Percentiles rank a stretch among this genome's conserved stretches.
phyloP scores from a whole-genome alignment of 2,797 vertebrate species.

The Lerista edwardsae region DNA sequence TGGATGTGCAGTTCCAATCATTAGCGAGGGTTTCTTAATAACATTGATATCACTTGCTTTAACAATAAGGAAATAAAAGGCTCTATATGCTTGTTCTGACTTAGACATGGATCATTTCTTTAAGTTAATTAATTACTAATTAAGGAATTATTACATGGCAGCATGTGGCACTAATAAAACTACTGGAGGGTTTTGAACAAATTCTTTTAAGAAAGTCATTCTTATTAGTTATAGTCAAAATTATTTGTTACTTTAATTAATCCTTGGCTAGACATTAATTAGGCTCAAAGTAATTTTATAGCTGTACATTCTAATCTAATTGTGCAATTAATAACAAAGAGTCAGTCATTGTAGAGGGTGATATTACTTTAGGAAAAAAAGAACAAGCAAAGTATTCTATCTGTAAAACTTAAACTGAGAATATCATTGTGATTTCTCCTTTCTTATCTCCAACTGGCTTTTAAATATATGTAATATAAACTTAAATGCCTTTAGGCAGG shows the following conservation, averaged over 20 bases:
- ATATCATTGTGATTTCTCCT: neutral
- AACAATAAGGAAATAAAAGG: constrained; percentile 22
- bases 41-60: neutral
- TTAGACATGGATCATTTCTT: constrained; percentile 43
- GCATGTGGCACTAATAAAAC: constrained; percentile 55
- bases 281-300: constrained; percentile 62
- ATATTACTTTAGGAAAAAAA: constrained; percentile 57
- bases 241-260: constrained; percentile 73
- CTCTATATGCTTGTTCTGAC: neutral
- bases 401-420: constrained; percentile 54
- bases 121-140: constrained; percentile 62
- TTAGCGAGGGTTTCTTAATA: neutral
- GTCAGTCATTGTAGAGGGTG: constrained; percentile 45
- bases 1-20: neutral
- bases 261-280: constrained; percentile 65
- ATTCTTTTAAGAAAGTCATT: constrained; percentile 64
- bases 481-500: too few species aligned
- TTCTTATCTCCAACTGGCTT: neutral
- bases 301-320: constrained; percentile 51
- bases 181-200: constrained; percentile 66
- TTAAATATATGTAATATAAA: neutral
- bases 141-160: constrained; percentile 49
- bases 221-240: constrained; percentile 65
- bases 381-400: constrained; percentile 41
- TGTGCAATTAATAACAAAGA: constrained; percentile 71